These are phyloP conservation scores for Nomada fabriciana DNA, from an alignment of 2,888 invertebrate genomes.

Conservation along the genomic window DNA sequence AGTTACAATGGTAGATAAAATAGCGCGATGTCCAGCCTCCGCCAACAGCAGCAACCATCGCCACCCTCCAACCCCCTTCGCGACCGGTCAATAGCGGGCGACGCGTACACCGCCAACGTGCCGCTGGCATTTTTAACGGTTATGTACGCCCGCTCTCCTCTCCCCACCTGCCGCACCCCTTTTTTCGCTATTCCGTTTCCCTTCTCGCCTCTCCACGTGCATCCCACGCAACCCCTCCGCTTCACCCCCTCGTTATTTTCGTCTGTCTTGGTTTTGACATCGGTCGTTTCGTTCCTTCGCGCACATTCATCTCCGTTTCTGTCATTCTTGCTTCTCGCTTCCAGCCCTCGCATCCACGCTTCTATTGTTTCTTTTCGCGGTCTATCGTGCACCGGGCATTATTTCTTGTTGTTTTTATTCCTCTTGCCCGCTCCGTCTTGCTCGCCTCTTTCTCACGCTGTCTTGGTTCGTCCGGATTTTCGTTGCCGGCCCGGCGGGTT, in stretches of 20 bases:
- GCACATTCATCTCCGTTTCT: background rate
- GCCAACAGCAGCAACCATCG: slow-evolving; percentile 47
- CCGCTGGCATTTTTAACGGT: slow-evolving; percentile 71
- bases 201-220: background rate
- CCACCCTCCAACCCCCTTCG: slow-evolving; percentile 44
- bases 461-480: slow-evolving; percentile 33
- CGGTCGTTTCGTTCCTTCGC: background rate
- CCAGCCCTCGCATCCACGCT: slow-evolving; percentile 22
- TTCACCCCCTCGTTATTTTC: slow-evolving; percentile 6
- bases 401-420: background rate
- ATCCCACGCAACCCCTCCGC: background rate
- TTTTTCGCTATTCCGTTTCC: slow-evolving; percentile 11
- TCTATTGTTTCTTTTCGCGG: slow-evolving; percentile 45
- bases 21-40: slow-evolving; percentile 66
- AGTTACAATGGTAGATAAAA: slow-evolving; percentile 75
- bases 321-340: slow-evolving; percentile 23
- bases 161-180: background rate
- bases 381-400: slow-evolving; percentile 10
- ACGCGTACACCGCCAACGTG: slow-evolving; percentile 66
- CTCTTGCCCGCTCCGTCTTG: slow-evolving; percentile 4
- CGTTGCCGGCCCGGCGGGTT: slow-evolving; percentile 8
- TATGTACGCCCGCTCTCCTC: slow-evolving; percentile 41
- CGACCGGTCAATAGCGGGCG: slow-evolving; percentile 70
- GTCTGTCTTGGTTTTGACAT: slow-evolving; percentile 1
- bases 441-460: slow-evolving; percentile 30